Percentiles rank a stretch among this genome's conserved stretches.
phyloP scores from a whole-genome alignment of 2,113 vertebrate species.

The Ophiodon elongatus region DNA sequence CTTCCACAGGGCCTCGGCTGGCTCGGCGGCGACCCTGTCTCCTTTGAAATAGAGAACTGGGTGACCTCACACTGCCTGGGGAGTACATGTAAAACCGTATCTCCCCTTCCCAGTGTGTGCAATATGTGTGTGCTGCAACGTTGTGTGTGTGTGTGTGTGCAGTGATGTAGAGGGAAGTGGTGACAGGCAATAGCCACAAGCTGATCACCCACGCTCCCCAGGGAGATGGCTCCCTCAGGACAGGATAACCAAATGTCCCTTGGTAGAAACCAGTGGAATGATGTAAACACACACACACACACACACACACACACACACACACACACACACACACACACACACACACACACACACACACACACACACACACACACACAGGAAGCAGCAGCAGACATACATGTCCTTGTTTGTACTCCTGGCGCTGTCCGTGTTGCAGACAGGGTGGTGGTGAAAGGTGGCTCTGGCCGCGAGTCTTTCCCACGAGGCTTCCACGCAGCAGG shows the following conservation, averaged over 20 bases:
- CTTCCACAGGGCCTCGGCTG: conserved; percentile 76
- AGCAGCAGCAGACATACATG: conserved; percentile 47
- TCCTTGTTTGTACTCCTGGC: conserved; percentile 64
- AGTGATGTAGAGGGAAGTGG: conserved; percentile 37
- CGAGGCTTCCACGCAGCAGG: conserved; percentile 43
- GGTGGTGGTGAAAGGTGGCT: conserved; percentile 65
- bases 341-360: conserved; percentile 26
- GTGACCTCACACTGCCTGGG: conserved; percentile 79
- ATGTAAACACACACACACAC: conserved; percentile 56
- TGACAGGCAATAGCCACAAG: conserved; percentile 73
- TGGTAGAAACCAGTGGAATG: conserved; percentile 52
- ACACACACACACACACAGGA: neutral
- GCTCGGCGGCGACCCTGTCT: conserved; percentile 73
- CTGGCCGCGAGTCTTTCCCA: conserved; percentile 56
- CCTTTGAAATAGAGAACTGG: conserved; percentile 81
- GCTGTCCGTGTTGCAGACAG: conserved; percentile 42
- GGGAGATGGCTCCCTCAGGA: conserved; percentile 63
- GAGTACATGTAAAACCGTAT: conserved; percentile 74
- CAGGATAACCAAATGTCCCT: conserved; percentile 67
- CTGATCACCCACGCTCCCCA: conserved; percentile 64
- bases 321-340: conserved; percentile 29
- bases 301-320: neutral
- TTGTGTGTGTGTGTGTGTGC: conserved; percentile 32
- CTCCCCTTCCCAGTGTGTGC: conserved; percentile 48
- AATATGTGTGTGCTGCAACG: conserved; percentile 20